A percentile compares a stretch with the other conserved stretches of the same genome.
Conservation (phyloP, 2,797 vertebrate species). For the Acanthis flammea region DNA sequence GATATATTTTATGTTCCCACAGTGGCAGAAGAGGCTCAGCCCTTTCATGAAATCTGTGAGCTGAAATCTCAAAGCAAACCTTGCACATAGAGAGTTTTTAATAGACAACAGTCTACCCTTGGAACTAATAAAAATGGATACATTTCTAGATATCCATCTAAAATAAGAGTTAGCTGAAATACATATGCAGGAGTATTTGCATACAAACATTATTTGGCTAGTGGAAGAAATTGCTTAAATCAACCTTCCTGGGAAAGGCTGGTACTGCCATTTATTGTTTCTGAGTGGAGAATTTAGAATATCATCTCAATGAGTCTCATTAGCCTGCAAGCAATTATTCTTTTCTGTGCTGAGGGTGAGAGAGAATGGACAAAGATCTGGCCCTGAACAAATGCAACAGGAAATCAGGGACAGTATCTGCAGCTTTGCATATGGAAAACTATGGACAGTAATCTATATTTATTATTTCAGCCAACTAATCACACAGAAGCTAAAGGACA, state of each 20-base stretch:
- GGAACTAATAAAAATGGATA: constrained; percentile 13
- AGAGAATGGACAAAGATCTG: neutral
- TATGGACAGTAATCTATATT: neutral
- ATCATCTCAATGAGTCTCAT: constrained; percentile 20
- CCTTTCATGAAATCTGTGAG: neutral
- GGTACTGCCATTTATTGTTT: neutral
- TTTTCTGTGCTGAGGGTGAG: neutral
- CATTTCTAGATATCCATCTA: constrained; percentile 23
- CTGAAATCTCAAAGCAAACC: neutral
- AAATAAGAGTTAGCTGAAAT: constrained; percentile 14
- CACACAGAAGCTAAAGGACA: neutral
- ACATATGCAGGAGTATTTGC: neutral
- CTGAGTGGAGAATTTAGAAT: constrained; percentile 4
- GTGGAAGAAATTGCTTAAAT: neutral
- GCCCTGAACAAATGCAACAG: neutral
- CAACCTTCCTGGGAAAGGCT: constrained; percentile 6
- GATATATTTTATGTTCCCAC: neutral
- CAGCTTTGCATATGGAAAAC: neutral
- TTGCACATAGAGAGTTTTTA: neutral
- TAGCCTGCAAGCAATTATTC: constrained; percentile 19
- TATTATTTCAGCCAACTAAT: neutral
- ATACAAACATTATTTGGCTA: neutral
- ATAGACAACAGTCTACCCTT: neutral
- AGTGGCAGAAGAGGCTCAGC: neutral
- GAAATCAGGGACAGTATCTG: neutral